Percentiles rank a stretch among this genome's conserved stretches.
Evolutionary conservation across 64 coral and sea anemone genomes (phyloP).

Genomic region (Orbicella faveolata): DNA sequence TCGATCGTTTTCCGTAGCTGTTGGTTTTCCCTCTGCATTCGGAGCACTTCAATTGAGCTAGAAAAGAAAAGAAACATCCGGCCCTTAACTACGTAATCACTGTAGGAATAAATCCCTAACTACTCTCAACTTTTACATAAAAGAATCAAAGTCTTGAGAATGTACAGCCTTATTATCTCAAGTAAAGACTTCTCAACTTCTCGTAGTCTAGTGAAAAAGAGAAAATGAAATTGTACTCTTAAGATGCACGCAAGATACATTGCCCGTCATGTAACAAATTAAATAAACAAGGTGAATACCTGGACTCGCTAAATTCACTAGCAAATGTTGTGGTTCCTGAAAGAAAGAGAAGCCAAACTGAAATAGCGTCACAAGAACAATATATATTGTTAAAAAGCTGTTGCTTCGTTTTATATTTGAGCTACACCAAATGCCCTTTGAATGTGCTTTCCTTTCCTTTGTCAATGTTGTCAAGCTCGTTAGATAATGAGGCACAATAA

Average conservation of each 20-base stretch:
- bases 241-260: too few species aligned
- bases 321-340: conserved; percentile 71
- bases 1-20: conserved; percentile 75
- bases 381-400: too few species aligned
- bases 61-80: not conserved
- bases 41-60: conserved; percentile 84
- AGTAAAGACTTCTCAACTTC: too few species aligned
- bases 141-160: too few species aligned
- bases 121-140: not conserved
- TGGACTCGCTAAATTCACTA: conserved; percentile 88
- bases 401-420: too few species aligned
- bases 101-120: not conserved
- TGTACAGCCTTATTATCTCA: too few species aligned
- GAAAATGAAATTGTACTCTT: too few species aligned
- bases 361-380: not conserved
- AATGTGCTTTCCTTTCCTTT: too few species aligned
- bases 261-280: not conserved
- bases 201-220: too few species aligned
- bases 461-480: too few species aligned
- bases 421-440: too few species aligned
- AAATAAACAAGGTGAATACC: conserved; percentile 24
- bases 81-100: not conserved
- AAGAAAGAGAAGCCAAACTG: not conserved
- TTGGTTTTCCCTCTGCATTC: conserved; percentile 86
- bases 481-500: too few species aligned